Evolutionary conservation across 2,888 invertebrate species (phyloP).

Genomic region (Archips xylosteana): DNA sequence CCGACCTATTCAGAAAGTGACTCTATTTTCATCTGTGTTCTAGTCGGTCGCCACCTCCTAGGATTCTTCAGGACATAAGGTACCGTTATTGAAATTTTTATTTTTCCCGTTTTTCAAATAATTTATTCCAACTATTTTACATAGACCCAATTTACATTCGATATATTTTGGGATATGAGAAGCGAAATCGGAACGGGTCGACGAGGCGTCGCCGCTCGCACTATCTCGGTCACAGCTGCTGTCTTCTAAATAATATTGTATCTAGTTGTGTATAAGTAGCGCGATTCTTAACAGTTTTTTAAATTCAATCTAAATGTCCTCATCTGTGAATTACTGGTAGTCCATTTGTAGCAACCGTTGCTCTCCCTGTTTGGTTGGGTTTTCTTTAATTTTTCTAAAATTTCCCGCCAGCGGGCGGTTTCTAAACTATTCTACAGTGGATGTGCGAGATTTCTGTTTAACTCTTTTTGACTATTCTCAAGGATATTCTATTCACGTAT

Average conservation of each 20-base stretch:
- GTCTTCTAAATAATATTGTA: conserved; percentile 45
- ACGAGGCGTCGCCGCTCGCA: conserved; percentile 77
- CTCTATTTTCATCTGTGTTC: conserved; percentile 46
- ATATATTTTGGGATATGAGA: conserved; percentile 81
- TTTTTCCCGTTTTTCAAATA: not conserved
- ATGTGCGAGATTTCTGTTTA: not conserved
- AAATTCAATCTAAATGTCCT: not conserved
- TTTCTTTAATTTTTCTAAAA: not conserved
- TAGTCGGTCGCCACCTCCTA: not conserved
- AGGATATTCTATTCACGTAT: conserved; percentile 1
- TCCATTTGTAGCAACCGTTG: not conserved
- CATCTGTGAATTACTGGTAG: not conserved
- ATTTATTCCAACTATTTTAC: conserved; percentile 22
- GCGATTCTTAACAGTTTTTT: not conserved
- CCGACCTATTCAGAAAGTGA: conserved; percentile 49
- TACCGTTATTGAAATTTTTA: conserved; percentile 1
- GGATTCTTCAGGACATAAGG: conserved; percentile 13
- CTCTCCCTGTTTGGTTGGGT: too few relatives aligned
- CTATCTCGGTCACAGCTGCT: conserved; percentile 80
- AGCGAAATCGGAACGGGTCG: conserved; percentile 69
- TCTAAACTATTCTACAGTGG: not conserved
- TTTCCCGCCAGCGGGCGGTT: not conserved
- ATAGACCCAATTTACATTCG: conserved; percentile 60
- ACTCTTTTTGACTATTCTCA: not conserved
- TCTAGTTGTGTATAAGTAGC: not conserved